These are phyloP conservation scores for Drosophila sordidapex DNA, from an alignment of 2,888 invertebrate genomes.

Conservation along the genomic window DNA sequence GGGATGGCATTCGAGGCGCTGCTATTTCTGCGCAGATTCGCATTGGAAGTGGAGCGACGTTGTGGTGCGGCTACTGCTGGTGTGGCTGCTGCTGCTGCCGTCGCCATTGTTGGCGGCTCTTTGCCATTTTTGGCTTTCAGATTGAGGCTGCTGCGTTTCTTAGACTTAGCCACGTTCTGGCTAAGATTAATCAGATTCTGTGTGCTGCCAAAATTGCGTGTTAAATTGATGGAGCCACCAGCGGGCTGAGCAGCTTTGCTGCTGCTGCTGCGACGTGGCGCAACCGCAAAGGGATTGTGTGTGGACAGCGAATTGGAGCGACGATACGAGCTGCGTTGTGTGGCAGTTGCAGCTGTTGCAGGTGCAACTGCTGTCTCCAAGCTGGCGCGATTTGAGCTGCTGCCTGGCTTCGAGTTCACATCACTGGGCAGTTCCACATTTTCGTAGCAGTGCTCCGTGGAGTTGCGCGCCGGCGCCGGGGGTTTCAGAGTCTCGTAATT, in stretches of 20 bases:
- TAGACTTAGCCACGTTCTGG: constrained; percentile 83
- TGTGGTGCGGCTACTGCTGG: constrained; percentile 52
- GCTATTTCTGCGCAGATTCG: constrained; percentile 82
- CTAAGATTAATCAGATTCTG: constrained; percentile 84
- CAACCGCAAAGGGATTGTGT: constrained; percentile 77
- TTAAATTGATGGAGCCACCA: constrained; percentile 77
- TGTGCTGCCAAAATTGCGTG: constrained; percentile 84
- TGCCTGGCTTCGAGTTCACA: constrained; percentile 48
- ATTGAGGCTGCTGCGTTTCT: constrained; percentile 84
- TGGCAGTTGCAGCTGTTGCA: constrained; percentile 22
- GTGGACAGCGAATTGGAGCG: constrained; percentile 83
- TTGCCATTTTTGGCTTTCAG: constrained; percentile 82
- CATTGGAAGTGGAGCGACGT: constrained; percentile 82
- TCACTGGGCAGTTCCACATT: constrained; percentile 62
- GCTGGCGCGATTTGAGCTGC: constrained; percentile 76
- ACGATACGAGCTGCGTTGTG: constrained; percentile 70
- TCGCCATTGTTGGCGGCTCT: constrained; percentile 63
- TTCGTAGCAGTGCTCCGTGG: constrained; percentile 68
- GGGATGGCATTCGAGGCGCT: constrained; percentile 66
- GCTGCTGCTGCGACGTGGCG: constrained; percentile 66
- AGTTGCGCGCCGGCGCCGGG: constrained; percentile 63
- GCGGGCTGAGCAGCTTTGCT: constrained; percentile 71
- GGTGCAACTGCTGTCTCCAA: constrained; percentile 44
- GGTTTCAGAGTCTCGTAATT: constrained; percentile 84
- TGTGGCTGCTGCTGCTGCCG: constrained; percentile 1